Conservation (phyloP, 2,888 invertebrate genomes). For the Chrysomela aeneicollis region DNA sequence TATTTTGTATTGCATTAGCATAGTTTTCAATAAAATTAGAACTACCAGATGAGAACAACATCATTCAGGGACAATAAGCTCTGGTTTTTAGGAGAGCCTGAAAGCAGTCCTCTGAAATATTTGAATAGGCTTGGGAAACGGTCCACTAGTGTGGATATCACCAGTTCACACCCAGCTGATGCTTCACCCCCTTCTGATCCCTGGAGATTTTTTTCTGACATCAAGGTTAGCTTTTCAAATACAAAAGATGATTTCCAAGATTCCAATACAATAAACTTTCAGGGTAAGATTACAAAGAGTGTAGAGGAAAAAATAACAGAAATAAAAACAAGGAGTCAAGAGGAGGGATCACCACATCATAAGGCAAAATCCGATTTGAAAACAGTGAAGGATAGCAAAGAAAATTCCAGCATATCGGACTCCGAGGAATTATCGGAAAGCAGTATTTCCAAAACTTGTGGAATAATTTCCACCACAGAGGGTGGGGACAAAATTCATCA, state of each 20-base stretch:
- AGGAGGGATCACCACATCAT: slow-evolving; percentile 52
- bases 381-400: slow-evolving; percentile 62
- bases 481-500: slow-evolving; percentile 42
- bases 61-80: slow-evolving; percentile 4
- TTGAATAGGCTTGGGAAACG: slow-evolving; percentile 69
- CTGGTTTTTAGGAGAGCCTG: slow-evolving; percentile 50
- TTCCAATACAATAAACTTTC: slow-evolving; percentile 20
- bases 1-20: too few relatives aligned
- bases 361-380: slow-evolving; percentile 33
- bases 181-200: slow-evolving; percentile 69
- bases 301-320: slow-evolving; percentile 79
- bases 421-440: slow-evolving; percentile 66
- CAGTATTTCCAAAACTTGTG: slow-evolving; percentile 59
- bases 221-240: slow-evolving; percentile 61
- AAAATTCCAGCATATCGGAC: slow-evolving; percentile 72
- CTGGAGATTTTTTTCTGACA: slow-evolving; percentile 77
- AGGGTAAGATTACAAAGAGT: slow-evolving; percentile 78
- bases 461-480: slow-evolving; percentile 59
- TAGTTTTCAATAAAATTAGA: too few relatives aligned
- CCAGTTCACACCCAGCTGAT: slow-evolving; percentile 48
- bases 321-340: slow-evolving; percentile 63
- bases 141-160: slow-evolving; percentile 68
- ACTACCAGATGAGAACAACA: too few relatives aligned
- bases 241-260: not conserved
- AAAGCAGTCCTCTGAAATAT: slow-evolving; percentile 66